Percentiles rank a stretch among this genome's conserved stretches.
Evolutionary conservation across 2,888 invertebrate species (phyloP).

Genomic region (Pseudococcus jackbeardsleyi): DNA sequence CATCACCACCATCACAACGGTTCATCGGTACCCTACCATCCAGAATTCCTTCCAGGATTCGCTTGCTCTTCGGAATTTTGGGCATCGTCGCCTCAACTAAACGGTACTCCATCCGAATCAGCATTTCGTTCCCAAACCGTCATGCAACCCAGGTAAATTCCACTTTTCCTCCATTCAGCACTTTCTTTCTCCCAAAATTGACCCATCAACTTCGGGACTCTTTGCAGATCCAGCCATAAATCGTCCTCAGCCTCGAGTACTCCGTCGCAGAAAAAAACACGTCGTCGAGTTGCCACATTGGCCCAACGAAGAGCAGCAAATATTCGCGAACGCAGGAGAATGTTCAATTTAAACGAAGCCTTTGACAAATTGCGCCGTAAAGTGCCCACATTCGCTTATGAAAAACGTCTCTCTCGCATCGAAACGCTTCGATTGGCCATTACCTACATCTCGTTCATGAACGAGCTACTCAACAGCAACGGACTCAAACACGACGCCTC

Average conservation of each 20-base stretch:
- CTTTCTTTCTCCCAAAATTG: neutral
- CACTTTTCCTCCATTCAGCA: neutral
- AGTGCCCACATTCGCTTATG: conserved; percentile 96
- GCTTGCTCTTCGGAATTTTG: conserved; percentile 69
- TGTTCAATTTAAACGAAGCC: conserved; percentile 96
- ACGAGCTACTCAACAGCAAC: conserved; percentile 76
- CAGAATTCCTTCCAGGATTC: conserved; percentile 80
- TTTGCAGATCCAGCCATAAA: conserved; percentile 45
- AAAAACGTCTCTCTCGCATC: conserved; percentile 93
- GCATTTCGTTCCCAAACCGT: conserved; percentile 65
- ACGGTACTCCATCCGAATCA: conserved; percentile 57
- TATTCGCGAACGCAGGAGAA: conserved; percentile 90
- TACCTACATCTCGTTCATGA: conserved; percentile 97
- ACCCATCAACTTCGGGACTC: neutral
- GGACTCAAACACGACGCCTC: conserved; percentile 66
- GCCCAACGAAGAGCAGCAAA: conserved; percentile 93
- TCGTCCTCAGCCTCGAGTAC: conserved; percentile 66
- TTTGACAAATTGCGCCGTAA: conserved; percentile 93
- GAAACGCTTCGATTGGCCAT: conserved; percentile 95
- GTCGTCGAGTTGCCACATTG: conserved; percentile 89
- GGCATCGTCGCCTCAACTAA: conserved; percentile 68
- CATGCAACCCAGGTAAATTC: conserved; percentile 67
- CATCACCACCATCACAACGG: conserved; percentile 70
- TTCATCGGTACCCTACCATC: conserved; percentile 74
- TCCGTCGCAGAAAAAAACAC: conserved; percentile 79